Conservation (phyloP, 2,113 vertebrate genomes). For the Opisthocomus hoazin region DNA sequence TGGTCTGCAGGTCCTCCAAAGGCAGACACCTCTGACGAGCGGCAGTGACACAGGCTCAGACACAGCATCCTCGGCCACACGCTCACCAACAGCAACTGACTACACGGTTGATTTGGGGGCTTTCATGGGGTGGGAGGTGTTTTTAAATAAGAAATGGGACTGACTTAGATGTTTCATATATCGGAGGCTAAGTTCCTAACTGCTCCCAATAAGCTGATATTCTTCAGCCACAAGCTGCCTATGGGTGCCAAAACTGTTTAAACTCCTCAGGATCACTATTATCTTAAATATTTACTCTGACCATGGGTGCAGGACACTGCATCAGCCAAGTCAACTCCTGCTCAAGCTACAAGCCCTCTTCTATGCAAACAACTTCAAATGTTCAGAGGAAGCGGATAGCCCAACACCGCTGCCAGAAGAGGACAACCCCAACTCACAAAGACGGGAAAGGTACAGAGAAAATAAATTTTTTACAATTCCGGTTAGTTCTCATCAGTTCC, state of each 20-base stretch:
- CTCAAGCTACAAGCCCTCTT: background rate
- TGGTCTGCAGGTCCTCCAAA: background rate
- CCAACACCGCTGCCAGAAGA: background rate
- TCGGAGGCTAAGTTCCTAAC: background rate
- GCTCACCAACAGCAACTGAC: background rate
- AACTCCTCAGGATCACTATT: background rate
- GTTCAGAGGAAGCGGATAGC: background rate
- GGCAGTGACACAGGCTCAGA: background rate
- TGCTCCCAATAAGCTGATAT: background rate
- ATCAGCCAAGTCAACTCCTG: background rate
- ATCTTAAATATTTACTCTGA: background rate
- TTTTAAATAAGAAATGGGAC: background rate
- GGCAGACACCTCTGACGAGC: fast-evolving
- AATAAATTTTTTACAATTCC: background rate
- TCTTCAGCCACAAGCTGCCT: background rate
- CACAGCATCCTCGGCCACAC: fast-evolving
- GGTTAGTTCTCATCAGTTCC: background rate
- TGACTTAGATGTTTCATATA: background rate
- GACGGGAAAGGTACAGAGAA: background rate
- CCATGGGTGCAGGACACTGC: background rate
- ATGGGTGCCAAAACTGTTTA: background rate
- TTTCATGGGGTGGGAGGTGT: background rate
- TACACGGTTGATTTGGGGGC: background rate
- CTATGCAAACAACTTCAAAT: background rate
- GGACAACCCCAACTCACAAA: background rate